Evolutionary conservation across 1,140 invertebrate genomes (phyloP).

Genomic region (Ectropis grisescens): DNA sequence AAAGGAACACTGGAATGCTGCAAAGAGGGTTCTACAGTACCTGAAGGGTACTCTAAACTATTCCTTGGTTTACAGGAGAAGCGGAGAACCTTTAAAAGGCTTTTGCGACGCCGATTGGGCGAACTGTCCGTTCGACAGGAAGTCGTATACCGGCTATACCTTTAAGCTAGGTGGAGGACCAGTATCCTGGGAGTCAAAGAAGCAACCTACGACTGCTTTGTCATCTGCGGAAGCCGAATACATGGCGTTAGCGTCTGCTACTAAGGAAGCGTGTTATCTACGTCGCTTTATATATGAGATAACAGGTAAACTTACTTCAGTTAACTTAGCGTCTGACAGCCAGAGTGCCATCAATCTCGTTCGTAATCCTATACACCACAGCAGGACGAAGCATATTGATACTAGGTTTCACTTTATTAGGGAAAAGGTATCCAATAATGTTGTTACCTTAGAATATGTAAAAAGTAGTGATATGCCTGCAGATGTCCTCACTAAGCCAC

Average conservation of each 20-base stretch:
- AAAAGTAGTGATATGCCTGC: no score
- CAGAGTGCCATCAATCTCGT: slow-evolving; percentile 6
- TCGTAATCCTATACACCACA: slow-evolving; percentile 1
- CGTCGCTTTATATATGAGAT: no score
- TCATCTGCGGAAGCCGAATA: slow-evolving; percentile 18
- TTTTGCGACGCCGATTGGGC: slow-evolving; percentile 19
- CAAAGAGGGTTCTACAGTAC: slow-evolving; percentile 15
- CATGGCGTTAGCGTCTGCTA: slow-evolving; percentile 8
- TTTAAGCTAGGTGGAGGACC: slow-evolving; percentile 11
- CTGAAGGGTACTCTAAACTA: slow-evolving; percentile 13
- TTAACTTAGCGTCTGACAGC: slow-evolving; percentile 10
- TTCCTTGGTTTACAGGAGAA: slow-evolving; percentile 7
- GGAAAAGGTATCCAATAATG: slow-evolving; percentile 1
- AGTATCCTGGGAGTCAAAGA: slow-evolving; percentile 15
- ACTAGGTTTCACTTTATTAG: slow-evolving; percentile 4
- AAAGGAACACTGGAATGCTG: slow-evolving; percentile 16
- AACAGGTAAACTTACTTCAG: no score
- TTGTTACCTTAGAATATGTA: slow-evolving; percentile 1
- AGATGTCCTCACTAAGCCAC: no score
- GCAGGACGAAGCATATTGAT: slow-evolving; percentile 5
- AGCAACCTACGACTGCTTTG: slow-evolving; percentile 15
- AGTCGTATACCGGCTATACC: slow-evolving; percentile 15
- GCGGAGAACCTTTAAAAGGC: slow-evolving; percentile 1
- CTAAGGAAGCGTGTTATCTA: slow-evolving; percentile 13
- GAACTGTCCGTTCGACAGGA: slow-evolving; percentile 8